Evolutionary conservation across 2,113 vertebrate genomes (phyloP).

Genomic region (Rhipidura dahli): DNA sequence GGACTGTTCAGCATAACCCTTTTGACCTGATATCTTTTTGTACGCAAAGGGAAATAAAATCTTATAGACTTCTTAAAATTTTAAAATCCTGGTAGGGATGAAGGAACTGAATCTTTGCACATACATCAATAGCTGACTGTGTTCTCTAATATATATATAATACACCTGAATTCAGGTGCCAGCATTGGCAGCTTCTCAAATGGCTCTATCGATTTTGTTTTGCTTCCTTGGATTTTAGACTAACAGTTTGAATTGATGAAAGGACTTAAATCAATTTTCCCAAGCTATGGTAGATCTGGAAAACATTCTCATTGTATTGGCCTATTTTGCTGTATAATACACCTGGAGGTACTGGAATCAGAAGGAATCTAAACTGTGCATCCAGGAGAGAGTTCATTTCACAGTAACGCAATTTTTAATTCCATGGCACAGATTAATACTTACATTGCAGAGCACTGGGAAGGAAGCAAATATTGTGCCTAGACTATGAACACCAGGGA

Average conservation of each 20-base stretch:
- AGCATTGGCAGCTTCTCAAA: background rate
- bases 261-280: background rate
- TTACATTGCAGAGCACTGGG: background rate
- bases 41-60: background rate
- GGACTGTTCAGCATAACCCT: background rate
- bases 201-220: constrained; percentile 19
- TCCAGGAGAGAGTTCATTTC: background rate
- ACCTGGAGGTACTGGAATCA: background rate
- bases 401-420: background rate
- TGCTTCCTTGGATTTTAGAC: background rate
- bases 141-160: background rate
- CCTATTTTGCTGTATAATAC: background rate
- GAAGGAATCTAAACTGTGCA: background rate
- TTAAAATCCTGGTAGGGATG: background rate
- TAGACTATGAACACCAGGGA: background rate
- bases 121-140: background rate
- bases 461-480: background rate
- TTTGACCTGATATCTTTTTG: background rate
- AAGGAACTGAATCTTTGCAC: background rate
- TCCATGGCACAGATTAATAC: background rate
- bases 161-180: background rate
- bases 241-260: background rate
- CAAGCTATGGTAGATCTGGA: background rate
- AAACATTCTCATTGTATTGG: background rate
- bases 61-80: background rate